Conservation (phyloP, 2,797 vertebrate genomes). For the Neosalanx taihuensis region DNA sequence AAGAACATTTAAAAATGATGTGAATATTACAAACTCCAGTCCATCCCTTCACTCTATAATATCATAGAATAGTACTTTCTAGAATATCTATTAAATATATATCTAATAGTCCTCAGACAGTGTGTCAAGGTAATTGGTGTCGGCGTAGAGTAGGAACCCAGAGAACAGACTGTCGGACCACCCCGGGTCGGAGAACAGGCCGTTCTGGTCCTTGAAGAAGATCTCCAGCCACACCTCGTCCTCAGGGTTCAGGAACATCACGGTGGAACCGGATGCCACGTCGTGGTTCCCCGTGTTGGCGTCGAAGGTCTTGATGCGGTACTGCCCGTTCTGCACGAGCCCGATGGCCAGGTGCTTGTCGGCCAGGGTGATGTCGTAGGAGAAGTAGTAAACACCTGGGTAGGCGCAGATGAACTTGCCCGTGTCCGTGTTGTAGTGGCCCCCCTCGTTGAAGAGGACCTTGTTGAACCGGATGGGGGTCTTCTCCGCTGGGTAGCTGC, state of each 20-base stretch:
- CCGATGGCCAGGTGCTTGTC: slow-evolving; percentile 95
- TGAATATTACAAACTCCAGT: neutral
- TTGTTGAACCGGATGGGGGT: slow-evolving; percentile 94
- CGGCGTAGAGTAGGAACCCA: slow-evolving; percentile 94
- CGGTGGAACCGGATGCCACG: slow-evolving; percentile 90
- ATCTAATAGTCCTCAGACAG: slow-evolving; percentile 82
- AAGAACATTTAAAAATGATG: neutral
- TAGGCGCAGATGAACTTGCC: slow-evolving; percentile 95
- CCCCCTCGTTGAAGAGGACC: slow-evolving; percentile 90
- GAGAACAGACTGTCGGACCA: slow-evolving; percentile 97
- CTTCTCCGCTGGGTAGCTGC: slow-evolving; percentile 91
- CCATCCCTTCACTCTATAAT: neutral
- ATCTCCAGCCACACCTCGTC: slow-evolving; percentile 99
- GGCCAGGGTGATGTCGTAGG: slow-evolving; percentile 95
- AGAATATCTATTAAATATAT: too few species aligned
- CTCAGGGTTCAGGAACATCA: slow-evolving; percentile 90
- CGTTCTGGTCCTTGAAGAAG: slow-evolving; percentile 93
- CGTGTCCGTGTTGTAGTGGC: slow-evolving; percentile 88
- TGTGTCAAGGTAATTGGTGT: slow-evolving; percentile 89
- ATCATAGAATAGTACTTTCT: too few species aligned
- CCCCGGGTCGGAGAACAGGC: slow-evolving; percentile 90
- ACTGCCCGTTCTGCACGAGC: slow-evolving; percentile 92
- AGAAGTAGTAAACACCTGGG: slow-evolving; percentile 95
- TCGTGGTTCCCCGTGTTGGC: slow-evolving; percentile 98
- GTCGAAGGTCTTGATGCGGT: slow-evolving; percentile 92